A percentile compares a stretch with the other conserved stretches of the same genome.
Evolutionary conservation across 2,888 invertebrate species (phyloP).

Genomic region (Alloscopus bannaensis): DNA sequence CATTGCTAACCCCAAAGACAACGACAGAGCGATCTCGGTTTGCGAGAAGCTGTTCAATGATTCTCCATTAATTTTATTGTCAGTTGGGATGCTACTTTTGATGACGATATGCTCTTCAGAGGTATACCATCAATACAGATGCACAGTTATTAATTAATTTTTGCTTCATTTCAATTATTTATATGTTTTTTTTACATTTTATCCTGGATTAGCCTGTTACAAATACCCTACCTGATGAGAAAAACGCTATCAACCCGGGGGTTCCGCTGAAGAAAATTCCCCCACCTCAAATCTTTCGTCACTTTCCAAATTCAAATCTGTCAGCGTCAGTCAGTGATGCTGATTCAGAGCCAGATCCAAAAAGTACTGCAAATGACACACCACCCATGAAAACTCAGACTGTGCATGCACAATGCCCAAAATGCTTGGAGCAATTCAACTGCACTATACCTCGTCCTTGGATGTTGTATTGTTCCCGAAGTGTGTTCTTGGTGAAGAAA

Average conservation of each 20-base stretch:
- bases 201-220: too few species aligned
- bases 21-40: neutral
- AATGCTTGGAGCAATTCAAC: constrained; percentile 13
- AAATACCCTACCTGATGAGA: too few species aligned
- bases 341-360: too few species aligned
- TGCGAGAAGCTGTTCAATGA: constrained; percentile 57
- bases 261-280: neutral
- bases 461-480: constrained; percentile 2
- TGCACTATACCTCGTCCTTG: constrained; percentile 35
- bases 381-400: too few species aligned
- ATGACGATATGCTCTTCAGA: neutral
- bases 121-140: neutral
- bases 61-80: constrained; percentile 44
- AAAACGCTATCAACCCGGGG: too few species aligned
- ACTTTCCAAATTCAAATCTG: too few species aligned
- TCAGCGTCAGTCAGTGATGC: too few species aligned
- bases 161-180: too few species aligned
- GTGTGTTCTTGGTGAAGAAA: neutral
- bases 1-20: neutral
- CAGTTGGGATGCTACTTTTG: constrained; percentile 24
- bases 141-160: too few species aligned
- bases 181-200: too few species aligned
- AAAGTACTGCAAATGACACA: too few species aligned
- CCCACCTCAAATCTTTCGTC: too few species aligned
- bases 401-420: constrained; percentile 37